Evolutionary conservation across 2,888 invertebrate species (phyloP), one percentile per base, ranked within the genome.

Genomic region (Acronicta psi): DNA sequence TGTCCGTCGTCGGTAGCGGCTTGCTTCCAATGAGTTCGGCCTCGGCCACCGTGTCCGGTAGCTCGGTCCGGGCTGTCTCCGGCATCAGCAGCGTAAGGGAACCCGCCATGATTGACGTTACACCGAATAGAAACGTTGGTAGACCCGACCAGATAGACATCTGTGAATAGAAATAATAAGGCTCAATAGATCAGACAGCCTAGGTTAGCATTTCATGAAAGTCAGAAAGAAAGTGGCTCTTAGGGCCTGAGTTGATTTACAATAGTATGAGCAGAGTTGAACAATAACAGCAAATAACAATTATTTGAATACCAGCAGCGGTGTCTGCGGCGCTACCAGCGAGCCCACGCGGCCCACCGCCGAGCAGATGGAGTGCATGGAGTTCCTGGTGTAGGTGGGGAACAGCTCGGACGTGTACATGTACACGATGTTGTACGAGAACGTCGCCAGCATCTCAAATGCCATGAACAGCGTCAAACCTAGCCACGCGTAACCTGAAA

Each of bases 381-480:
- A 96, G 87, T 96, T 96, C 13, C 97, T 90, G 5, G 96, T 94
- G 81, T 95, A 95, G 2, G 97, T 97, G 13, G 97, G 97, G 87
- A 96, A 97, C 83, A 97, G 93, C 90, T 97, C 97, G 40, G 96
- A 95, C 0, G 96, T 96, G 84, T 96, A 96, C 80, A 96, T 95
- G 87, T 96, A 96, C 69, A 96, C 92, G 45, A 95, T 95, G 76
- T 96, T 95, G 85, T 96, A 96, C 2, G 96, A 95, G 79, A 96
- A 95, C 10, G 96, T 96, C 2, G 96, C 96, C 61, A 96, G 93
- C 79, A 94, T 92, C 87, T 96, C 96, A 49, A 96, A 96, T 45
- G 93, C 88, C 83, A 96, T 92, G 82, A 95, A 95, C 59, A 95
- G 81, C 1, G 87, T 71, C 59, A 93, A 81, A 0, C 88, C 89